Base-by-base conservation (phyloP, 2,888 invertebrate species). In the Gibbula magus region DNA sequence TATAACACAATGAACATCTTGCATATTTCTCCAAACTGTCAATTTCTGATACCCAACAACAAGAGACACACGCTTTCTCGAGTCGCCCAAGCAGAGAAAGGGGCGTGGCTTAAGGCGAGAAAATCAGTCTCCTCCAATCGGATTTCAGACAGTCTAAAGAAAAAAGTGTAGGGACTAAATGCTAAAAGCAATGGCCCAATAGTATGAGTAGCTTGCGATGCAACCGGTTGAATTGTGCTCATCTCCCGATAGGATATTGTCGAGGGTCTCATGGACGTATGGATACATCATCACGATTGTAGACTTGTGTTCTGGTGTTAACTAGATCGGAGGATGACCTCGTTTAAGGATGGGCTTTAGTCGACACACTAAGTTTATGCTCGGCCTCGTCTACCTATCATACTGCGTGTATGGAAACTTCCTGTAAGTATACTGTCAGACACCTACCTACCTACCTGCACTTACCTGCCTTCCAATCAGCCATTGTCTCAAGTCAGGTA, bases 361-460 rank as follows among this genome's bases (percentile, higher is more conserved):
- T 77, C 81, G 84, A 53, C 82, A 87, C 78, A 86, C 86, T 74
- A 86, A 86, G 83, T 83, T 86, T 76, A 81, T 86, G 77, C 80
- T 88, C 54, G 88, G 88, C 54, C 77, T 87, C 54, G 61, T 87
- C 39, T 89, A 88, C 75, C 80, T 89, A 20, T 83, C 86, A 22
- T 88, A 86, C 79, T 88, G 86, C 80, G 87, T 88, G 52, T 89
- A 88, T 85, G 88, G 88, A 66, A 87, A 88, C 78, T 89, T 88
- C 80, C 83, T 88, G 89, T 89, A 86, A 89, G 89, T 89, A 85
- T 61, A 54, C 18, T 25, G 16, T 16, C 8, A n/a, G 18, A 10
- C 29, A 54, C 53, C 54, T 75, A 53, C 53, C 7, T 54, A n/a
- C 53, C 5, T 45, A n/a, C n/a, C n/a, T n/a, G n/a, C n/a, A n/a